Evolutionary conservation across 2,797 vertebrate species (phyloP).

Genomic region (Poeciliopsis paucimaculata): DNA sequence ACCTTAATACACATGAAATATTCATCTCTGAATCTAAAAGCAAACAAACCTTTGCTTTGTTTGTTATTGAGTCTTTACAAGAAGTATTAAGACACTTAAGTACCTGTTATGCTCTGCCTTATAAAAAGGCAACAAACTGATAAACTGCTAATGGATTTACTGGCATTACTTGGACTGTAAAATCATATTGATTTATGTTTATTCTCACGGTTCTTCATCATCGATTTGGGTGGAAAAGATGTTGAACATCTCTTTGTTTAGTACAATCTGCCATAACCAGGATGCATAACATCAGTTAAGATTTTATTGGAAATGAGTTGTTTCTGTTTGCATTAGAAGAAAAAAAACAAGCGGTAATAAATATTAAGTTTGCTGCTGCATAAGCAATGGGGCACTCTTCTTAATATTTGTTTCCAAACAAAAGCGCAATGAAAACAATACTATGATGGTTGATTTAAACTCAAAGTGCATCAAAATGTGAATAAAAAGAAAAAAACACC

Average conservation of each 20-base stretch:
- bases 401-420: background rate
- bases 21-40: constrained; percentile 40
- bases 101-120: background rate
- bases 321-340: background rate
- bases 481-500: background rate
- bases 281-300: background rate
- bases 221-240: background rate
- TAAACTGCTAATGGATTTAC: constrained; percentile 11
- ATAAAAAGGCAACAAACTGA: constrained; percentile 14
- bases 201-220: background rate
- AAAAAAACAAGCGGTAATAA: background rate
- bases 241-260: background rate
- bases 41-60: background rate
- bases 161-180: background rate
- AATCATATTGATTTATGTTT: constrained; percentile 1
- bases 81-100: background rate
- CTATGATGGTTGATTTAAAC: background rate
- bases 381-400: background rate
- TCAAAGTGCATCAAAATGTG: background rate
- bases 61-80: background rate
- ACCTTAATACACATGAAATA: constrained; percentile 39
- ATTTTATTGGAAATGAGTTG: background rate
- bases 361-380: background rate
- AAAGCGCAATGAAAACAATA: background rate
- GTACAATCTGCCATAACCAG: background rate